Percentiles rank a stretch among this genome's conserved stretches.
Evolutionary conservation across 2,888 invertebrate species (phyloP).

Genomic region (Plemyria rubiginata): DNA sequence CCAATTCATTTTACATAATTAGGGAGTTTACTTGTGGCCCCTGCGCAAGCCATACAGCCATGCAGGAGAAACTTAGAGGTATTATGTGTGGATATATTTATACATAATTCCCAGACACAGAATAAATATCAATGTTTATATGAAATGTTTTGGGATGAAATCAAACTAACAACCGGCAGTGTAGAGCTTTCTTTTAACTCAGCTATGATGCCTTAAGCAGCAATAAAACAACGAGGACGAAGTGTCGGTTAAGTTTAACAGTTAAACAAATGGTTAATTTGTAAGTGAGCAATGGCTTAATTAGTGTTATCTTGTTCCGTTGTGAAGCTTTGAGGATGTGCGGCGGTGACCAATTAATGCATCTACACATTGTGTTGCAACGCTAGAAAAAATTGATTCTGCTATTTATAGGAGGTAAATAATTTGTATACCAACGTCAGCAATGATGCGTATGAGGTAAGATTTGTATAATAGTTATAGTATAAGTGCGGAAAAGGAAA

Average conservation of each 20-base stretch:
- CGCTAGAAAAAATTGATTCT: not conserved
- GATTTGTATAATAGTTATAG: not conserved
- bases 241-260: not conserved
- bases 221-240: not conserved
- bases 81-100: too few relatives aligned
- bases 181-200: too few relatives aligned
- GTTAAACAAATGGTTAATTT: not conserved
- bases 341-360: slow-evolving; percentile 20
- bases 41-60: too few relatives aligned
- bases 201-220: too few relatives aligned
- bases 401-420: not conserved
- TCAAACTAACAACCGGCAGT: too few relatives aligned
- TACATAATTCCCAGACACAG: too few relatives aligned
- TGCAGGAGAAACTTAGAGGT: too few relatives aligned
- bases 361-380: not conserved
- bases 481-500: not conserved
- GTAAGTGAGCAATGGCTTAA: slow-evolving; percentile 1
- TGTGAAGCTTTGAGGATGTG: slow-evolving; percentile 23
- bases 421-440: not conserved
- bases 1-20: too few relatives aligned
- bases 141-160: too few relatives aligned
- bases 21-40: too few relatives aligned
- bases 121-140: too few relatives aligned
- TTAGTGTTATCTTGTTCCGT: slow-evolving; percentile 27
- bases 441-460: slow-evolving; percentile 1